A percentile compares a stretch with the other conserved stretches of the same genome.
phyloP scores from a whole-genome alignment of 1,140 invertebrate species.

The Atopsyche davidsoni region DNA sequence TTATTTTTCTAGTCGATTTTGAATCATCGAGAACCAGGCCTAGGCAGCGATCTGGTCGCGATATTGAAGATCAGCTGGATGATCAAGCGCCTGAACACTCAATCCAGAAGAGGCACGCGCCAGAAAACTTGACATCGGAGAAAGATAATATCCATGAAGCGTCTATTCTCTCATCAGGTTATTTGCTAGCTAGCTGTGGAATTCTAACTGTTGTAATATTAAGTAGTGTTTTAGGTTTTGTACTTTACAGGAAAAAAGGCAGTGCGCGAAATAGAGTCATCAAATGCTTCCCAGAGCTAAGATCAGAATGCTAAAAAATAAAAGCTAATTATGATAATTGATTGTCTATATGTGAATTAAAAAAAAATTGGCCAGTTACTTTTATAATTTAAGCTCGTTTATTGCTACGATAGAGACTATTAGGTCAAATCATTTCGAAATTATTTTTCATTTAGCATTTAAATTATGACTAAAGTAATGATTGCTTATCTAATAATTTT shows the following conservation, averaged over 20 bases:
- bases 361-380: constrained; percentile 2
- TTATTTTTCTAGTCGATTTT: constrained; percentile 10
- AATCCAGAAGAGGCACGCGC: constrained; percentile 4
- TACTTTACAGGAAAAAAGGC: neutral
- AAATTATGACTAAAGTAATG: neutral
- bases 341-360: neutral
- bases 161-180: constrained; percentile 9
- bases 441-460: neutral
- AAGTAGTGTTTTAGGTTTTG: constrained; percentile 3
- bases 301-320: constrained; percentile 1
- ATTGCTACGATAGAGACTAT: no score
- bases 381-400: no score
- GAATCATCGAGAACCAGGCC: constrained; percentile 9
- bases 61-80: neutral
- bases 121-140: neutral
- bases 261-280: constrained; percentile 4
- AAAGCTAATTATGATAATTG: neutral
- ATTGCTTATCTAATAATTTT: no score
- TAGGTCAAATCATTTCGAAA: neutral
- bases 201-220: constrained; percentile 11
- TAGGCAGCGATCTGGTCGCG: neutral
- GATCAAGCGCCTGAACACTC: neutral
- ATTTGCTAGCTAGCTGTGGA: constrained; percentile 14
- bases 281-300: constrained; percentile 7
- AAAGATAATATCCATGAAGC: neutral